These are phyloP conservation scores for Ptilonorhynchus violaceus DNA, from an alignment of 2,113 vertebrate genomes.

Conservation along the genomic window DNA sequence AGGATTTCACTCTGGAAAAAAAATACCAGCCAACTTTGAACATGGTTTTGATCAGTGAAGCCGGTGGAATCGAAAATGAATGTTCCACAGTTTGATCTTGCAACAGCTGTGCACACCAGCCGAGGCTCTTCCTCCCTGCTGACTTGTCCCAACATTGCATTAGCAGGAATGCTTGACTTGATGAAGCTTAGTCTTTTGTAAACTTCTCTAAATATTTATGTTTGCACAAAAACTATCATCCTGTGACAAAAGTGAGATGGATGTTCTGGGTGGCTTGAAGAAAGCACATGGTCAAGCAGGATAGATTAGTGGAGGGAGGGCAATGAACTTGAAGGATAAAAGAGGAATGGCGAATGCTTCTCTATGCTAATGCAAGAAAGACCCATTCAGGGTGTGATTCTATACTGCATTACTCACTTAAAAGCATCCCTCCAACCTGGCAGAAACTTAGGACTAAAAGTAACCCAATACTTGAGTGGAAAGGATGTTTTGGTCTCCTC, in stretches of 20 bases:
- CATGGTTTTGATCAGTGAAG: not conserved
- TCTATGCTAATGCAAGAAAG: not conserved
- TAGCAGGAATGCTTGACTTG: not conserved
- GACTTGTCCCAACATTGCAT: not conserved
- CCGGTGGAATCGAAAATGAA: not conserved
- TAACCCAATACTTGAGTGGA: not conserved
- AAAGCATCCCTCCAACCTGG: not conserved
- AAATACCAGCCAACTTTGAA: not conserved
- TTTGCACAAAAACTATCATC: not conserved
- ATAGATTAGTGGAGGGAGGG: not conserved
- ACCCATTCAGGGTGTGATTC: not conserved
- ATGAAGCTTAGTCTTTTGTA: constrained; percentile 4
- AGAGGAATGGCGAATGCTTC: not conserved
- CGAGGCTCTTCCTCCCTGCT: not conserved
- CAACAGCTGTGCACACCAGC: constrained; percentile 21
- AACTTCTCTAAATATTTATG: constrained; percentile 52
- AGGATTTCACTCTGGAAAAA: not conserved
- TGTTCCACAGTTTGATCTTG: not conserved
- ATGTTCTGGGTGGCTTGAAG: not conserved
- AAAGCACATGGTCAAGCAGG: not conserved
- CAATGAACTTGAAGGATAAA: not conserved
- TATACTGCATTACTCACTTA: not conserved
- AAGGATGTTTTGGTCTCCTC: not conserved
- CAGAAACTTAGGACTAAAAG: not conserved
- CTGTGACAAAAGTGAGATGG: constrained; percentile 4